Evolutionary conservation across 2,888 invertebrate species (phyloP), one percentile per base, ranked within the genome.

Genomic region (Harpalus rufipes): DNA sequence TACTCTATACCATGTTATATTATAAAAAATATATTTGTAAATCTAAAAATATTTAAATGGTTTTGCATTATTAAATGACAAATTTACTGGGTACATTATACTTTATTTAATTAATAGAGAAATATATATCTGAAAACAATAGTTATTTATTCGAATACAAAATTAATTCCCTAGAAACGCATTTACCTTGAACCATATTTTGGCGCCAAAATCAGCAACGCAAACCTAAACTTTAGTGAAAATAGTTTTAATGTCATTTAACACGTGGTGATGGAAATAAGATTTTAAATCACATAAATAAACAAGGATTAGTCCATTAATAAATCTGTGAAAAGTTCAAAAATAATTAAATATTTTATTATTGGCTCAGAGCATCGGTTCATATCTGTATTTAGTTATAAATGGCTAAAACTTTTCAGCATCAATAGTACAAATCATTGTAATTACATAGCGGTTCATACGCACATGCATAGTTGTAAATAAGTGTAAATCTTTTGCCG

Each of bases 121-220:
- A 32, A 32, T 32, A 32, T 6, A 32, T 32, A 32, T 5, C 0
- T 32, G 32, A 5, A 32, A 32, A 32, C 5, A 32, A 32, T 32
- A 6, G 32, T 32, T 32, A 32, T 32, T 32, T 32, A 32, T 5
- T 6, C 32, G 1, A 32, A 32, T 32, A 1, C 32, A 32, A 32
- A 32, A 32, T 32, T 32, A 32, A 32, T 32, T 32, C 32, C 32
- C 32, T 32, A 32, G 32, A 32, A 32, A 32, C 5, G 32, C 32
- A 32, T 32, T 32, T 32, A 32, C 32, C 44, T 51, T 51, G 5
- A 51, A 8, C 44, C 41, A 68, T 56, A 68, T 80, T 85, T 86
- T 81, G 81, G 81, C 86, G 86, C 84, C 86, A 86, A 85, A 86
- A 85, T 58, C 1, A 2, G 18, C n/a, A 16, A 85, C 86, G 86